phyloP scores from a whole-genome alignment of 2,797 vertebrate genomes.

The Cyclopterus lumpus region DNA sequence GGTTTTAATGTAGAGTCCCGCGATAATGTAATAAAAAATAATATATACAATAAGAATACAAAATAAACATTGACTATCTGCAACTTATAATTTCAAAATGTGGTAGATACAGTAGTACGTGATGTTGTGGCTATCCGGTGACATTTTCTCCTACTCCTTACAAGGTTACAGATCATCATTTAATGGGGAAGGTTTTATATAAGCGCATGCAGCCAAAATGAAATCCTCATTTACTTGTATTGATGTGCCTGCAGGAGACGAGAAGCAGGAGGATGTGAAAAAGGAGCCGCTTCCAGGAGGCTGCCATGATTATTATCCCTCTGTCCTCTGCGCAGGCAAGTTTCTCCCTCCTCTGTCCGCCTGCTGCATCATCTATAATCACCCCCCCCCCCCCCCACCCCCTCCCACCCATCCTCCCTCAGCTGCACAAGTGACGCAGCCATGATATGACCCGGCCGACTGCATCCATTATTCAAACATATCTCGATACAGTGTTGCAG shows the following conservation, averaged over 20 bases:
- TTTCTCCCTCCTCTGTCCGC: conserved; percentile 18
- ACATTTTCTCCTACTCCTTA: conserved; percentile 5
- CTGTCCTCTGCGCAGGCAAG: conserved; percentile 41
- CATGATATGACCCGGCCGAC: conserved; percentile 54
- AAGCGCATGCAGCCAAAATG: conserved; percentile 29
- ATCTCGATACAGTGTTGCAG: conserved; percentile 5
- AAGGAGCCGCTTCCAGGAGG: conserved; percentile 49
- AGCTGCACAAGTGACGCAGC: conserved; percentile 76
- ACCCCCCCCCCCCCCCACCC: background rate
- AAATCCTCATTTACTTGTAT: conserved; percentile 76
- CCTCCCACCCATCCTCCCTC: background rate
- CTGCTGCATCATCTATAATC: conserved; percentile 45
- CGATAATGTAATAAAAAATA: background rate
- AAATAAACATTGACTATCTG: background rate
- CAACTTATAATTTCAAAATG: background rate
- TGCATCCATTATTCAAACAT: conserved; percentile 75
- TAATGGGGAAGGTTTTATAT: conserved; percentile 16
- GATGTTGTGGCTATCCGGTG: background rate
- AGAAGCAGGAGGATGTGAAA: conserved; percentile 68
- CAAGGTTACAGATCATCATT: conserved; percentile 59
- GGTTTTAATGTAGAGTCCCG: background rate
- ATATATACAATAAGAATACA: no score
- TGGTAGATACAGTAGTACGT: background rate
- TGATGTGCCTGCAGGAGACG: conserved; percentile 65
- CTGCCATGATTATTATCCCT: conserved; percentile 59